Base-by-base conservation (phyloP, 2,797 vertebrate genomes). In the Chaetodon trifasciatus region DNA sequence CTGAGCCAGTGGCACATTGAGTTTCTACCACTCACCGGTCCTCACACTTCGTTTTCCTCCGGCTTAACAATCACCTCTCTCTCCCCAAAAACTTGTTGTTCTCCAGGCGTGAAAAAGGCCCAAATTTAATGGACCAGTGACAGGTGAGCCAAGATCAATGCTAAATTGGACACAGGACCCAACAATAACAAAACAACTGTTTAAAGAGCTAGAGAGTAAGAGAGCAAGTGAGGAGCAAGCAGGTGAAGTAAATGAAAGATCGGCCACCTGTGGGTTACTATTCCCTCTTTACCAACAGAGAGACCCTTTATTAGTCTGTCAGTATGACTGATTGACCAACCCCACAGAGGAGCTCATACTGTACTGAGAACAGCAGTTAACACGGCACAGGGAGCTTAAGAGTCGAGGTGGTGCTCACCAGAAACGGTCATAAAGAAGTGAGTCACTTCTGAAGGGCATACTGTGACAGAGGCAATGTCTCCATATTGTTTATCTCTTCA, bases 221-320 rank as follows among this genome's bases (percentile, higher is more conserved):
- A 52, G 76, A 68, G 63, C 3, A 2, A 74, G 60, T 17, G 50
- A 52, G 21, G 40, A 71, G 60, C 1, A 1, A 74, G 69, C 39
- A 19, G 64, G 63, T 68, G 40, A 70, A 76, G 75, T 65, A 78
- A 78, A 84, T 83, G 67, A 85, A 76, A 55, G 72, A 81, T 70
- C 39, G 57, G 57, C 81, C 78, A 84, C 78, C 79, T 88, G 68
- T 82, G 79, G 84, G 70, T 79, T 79, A 82, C 64, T 53, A 81
- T 86, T 87, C 77, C 64, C 67, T 35, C 61, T 81, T 79, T 72
- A 75, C 74, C 73, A 76, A 87, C 72, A 80, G 64, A 82, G 77
- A 82, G 62, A 72, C n/a, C 74, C 66, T 81, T 89, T 91, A 88
- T 91, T 84, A 86, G 73, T 66, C 84, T 89, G 84, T 89, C 92